Base-by-base conservation (phyloP, 2,888 invertebrate genomes). In the Meganola albula region DNA sequence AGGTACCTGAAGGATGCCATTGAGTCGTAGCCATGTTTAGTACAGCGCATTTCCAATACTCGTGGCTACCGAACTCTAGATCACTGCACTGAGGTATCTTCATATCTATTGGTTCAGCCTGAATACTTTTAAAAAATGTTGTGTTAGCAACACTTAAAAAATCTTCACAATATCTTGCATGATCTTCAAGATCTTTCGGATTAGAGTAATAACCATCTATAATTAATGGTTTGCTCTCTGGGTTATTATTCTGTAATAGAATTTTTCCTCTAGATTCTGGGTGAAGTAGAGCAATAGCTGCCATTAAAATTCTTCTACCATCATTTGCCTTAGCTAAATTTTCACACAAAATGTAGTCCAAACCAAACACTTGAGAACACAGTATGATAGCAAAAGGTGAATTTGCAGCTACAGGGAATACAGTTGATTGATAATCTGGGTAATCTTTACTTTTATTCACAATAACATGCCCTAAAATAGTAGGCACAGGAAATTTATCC, bases 1-100 rank as follows among this genome's bases (percentile, higher is more conserved):
- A 63, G 8, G 65, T 64, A 0, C 65, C 60, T 4, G 50, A 47
- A 0, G 58, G 56, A 26, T 69, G 69, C 37, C 52, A 74, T 13
- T 65, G 59, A 3, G 65, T 63, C 0, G 51, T 44, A 3, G 61
- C 66, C 24, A 63, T 31, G 23, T 68, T 65, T 12, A 68, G 34
- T 4, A 62, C 56, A 34, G 62, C 71, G 38, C 76, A 77, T 37
- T 63, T 58, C 74, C 74, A 75, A 36, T 74, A 75, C 12, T 59
- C 61, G 9, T 50, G 55, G 44, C 61, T 70, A 1, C 53, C 57
- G 31, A 66, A 69, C 9, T 31, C 2, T 2, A 50, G 42, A 3
- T 46, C 30, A n/a, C 44, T 32, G 37, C 77, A 78, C 27, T 62
- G 49, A 3, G 53, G 34, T 20, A 74, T 32, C 2, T 58, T 40